Evolutionary conservation across 2,888 invertebrate genomes (phyloP), one percentile per base, ranked within the genome.

Genomic region (Stictocephala bisonia): DNA sequence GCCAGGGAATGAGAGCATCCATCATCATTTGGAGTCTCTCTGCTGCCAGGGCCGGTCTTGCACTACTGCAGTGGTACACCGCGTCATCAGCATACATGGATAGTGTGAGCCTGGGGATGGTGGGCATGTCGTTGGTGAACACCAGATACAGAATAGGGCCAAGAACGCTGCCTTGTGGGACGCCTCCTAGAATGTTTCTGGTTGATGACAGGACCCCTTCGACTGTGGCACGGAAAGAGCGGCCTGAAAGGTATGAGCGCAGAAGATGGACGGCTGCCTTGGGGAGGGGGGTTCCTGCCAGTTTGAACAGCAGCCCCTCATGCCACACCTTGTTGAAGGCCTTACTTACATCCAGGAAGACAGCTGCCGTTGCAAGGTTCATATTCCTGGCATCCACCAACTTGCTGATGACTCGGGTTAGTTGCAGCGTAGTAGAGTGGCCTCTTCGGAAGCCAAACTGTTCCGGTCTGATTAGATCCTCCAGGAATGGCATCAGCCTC

Each of bases 321-420:
- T 81, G 81, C 81, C 82, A 82, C 2, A 83, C 81, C 13, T 77
- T 77, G 75, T 83, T 80, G 71, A 83, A 82, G 0, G 81, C 82
- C 71, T 80, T 80, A 44, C 79, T 77, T 0, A 82, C 74, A 64
- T 83, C 82, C 0, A 83, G 73, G 7, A 81, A 74, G 0, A 81
- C 73, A 20, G 80, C n/a, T n/a, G n/a, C n/a, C n/a, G n/a, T n/a
- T n/a, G n/a, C n/a, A n/a, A n/a, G n/a, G n/a, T n/a, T n/a, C n/a
- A n/a, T n/a, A n/a, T n/a, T n/a, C n/a, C n/a, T n/a, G n/a, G n/a
- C n/a, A n/a, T n/a, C n/a, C n/a, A n/a, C n/a, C n/a, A n/a, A n/a
- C n/a, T 35, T n/a, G n/a, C n/a, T n/a, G n/a, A n/a, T n/a, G n/a
- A n/a, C n/a, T n/a, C n/a, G n/a, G n/a, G n/a, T n/a, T n/a, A n/a